Evolutionary conservation across 1,140 invertebrate genomes (phyloP).

Genomic region (Euschistus heros): DNA sequence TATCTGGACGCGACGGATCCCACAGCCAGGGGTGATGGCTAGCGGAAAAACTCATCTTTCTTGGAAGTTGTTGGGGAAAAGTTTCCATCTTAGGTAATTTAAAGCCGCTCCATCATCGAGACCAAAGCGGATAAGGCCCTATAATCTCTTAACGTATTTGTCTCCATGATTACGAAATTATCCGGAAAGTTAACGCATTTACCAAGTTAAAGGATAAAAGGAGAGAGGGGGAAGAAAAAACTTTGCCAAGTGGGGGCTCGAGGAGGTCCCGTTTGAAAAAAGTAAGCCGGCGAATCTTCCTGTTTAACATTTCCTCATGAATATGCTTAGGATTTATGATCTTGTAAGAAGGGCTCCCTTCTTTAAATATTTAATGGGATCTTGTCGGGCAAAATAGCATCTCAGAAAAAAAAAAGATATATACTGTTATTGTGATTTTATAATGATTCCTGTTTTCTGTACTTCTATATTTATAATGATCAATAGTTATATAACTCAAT

Average conservation of each 20-base stretch:
- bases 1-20: no score
- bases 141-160: slow-evolving; percentile 17
- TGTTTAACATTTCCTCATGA: slow-evolving; percentile 4
- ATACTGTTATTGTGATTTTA: no score
- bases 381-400: no score
- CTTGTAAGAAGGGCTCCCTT: no score
- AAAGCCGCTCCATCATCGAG: slow-evolving; percentile 2
- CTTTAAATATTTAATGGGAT: no score
- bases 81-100: slow-evolving; percentile 1
- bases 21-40: no score
- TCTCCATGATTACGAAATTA: slow-evolving; percentile 17
- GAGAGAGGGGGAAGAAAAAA: background rate
- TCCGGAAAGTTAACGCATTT: slow-evolving; percentile 15
- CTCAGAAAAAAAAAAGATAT: no score
- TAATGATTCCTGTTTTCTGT: no score
- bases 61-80: no score
- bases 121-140: slow-evolving; percentile 6
- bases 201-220: slow-evolving; percentile 15
- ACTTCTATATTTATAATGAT: no score
- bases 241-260: background rate
- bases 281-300: background rate
- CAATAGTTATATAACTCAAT: no score
- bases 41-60: no score
- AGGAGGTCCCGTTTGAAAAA: background rate
- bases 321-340: background rate